phyloP scores from a whole-genome alignment of 2,888 invertebrate species.

The Epistrophe grossulariae region DNA sequence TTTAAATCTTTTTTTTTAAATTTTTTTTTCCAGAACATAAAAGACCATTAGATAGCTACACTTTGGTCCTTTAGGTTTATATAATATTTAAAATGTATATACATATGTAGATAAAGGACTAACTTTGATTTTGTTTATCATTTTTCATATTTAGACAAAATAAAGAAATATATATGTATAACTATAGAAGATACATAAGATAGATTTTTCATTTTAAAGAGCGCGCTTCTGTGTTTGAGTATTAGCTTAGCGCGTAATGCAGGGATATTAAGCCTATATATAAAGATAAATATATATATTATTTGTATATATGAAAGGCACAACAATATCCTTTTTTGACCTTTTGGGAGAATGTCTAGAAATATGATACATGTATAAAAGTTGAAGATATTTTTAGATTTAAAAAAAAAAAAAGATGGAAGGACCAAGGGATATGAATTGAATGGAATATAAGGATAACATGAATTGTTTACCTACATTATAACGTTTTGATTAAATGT shows the following conservation, averaged over 20 bases:
- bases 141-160: not conserved
- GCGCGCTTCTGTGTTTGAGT: not conserved
- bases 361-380: conserved; percentile 9
- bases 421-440: not conserved
- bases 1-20: too few species aligned
- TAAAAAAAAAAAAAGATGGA: not conserved
- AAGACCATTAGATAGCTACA: not conserved
- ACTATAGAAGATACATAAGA: not conserved
- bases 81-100: too few species aligned
- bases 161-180: too few species aligned
- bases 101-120: not conserved
- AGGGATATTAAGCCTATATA: not conserved
- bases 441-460: not conserved
- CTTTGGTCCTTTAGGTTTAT: conserved; percentile 6
- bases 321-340: conserved; percentile 27
- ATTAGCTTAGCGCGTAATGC: not conserved
- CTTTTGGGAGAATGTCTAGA: conserved; percentile 5
- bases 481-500: too few species aligned
- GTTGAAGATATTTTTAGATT: not conserved
- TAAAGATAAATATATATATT: not conserved
- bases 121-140: conserved; percentile 19
- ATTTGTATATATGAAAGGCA: not conserved
- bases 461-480: not conserved
- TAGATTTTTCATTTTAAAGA: conserved; percentile 4
- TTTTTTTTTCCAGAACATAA: not conserved